These are phyloP conservation scores for Helogale parvula DNA, from an alignment of 2,113 vertebrate species.

Conservation along the genomic window DNA sequence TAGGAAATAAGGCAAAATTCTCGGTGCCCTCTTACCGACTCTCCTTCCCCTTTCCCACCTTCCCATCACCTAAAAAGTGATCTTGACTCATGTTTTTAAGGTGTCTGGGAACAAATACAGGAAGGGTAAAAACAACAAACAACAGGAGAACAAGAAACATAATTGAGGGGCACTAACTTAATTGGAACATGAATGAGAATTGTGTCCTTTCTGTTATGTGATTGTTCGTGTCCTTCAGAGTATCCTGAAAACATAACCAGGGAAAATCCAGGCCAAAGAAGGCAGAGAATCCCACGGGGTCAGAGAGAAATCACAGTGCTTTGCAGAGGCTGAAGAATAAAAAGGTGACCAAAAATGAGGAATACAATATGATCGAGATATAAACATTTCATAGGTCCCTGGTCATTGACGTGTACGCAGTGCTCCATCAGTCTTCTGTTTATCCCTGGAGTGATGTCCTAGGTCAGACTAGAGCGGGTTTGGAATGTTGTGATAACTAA, in stretches of 20 bases:
- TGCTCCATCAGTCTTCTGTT: fast-evolving
- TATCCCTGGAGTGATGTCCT: neutral
- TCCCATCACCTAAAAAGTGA: conserved; percentile 57
- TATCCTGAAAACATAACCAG: conserved; percentile 74
- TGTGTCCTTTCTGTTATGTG: conserved; percentile 52
- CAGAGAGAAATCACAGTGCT: neutral
- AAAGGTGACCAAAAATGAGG: neutral
- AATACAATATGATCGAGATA: neutral
- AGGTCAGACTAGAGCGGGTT: neutral
- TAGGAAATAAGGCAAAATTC: conserved; percentile 30
- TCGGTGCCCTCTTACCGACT: neutral
- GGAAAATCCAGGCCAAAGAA: conserved; percentile 52
- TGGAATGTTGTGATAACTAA: neutral
- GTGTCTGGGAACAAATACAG: conserved; percentile 78
- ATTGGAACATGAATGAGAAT: conserved; percentile 64
- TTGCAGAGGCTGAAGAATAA: neutral
- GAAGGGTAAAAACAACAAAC: conserved; percentile 71
- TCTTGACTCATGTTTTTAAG: conserved; percentile 69
- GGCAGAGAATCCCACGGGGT: conserved; percentile 29
- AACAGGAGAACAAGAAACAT: conserved; percentile 58
- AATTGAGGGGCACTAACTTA: conserved; percentile 36
- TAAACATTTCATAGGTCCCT: neutral
- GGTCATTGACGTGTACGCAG: neutral
- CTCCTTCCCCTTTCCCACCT: conserved; percentile 52
- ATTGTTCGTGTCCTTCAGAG: conserved; percentile 76